These are phyloP conservation scores for Aldabrachelys gigantea DNA, from an alignment of 2,113 vertebrate species.

Conservation along the genomic window DNA sequence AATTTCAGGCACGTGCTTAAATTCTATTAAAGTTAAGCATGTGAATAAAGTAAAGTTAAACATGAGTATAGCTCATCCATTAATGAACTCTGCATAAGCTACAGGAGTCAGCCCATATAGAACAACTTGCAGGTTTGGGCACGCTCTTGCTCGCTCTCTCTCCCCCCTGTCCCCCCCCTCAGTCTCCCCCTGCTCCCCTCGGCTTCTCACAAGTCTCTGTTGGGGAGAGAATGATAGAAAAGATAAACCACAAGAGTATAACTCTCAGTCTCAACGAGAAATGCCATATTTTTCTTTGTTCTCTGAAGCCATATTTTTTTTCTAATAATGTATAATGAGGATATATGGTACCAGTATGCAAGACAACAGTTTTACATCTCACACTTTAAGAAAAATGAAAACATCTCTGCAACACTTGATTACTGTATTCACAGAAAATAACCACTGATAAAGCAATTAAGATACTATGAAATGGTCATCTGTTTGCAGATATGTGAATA, in stretches of 20 bases:
- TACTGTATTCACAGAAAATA: neutral
- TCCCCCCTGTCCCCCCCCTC: fast-evolving
- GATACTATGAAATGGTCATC: slow-evolving; percentile 33
- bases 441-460: neutral
- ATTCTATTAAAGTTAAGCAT: neutral
- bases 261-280: neutral
- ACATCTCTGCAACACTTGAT: neutral
- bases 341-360: neutral
- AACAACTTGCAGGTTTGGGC: neutral
- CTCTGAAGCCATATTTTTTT: neutral
- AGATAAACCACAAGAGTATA: neutral
- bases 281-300: neutral
- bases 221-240: neutral
- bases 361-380: neutral
- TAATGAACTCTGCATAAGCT: neutral
- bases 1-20: neutral
- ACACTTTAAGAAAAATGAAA: neutral
- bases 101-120: neutral
- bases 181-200: no score
- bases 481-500: neutral
- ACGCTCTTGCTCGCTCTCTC: fast-evolving
- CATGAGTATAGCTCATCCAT: neutral
- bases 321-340: neutral
- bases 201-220: neutral
- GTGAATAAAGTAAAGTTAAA: neutral